Base-by-base conservation (phyloP, 2,113 vertebrate species). In the Xiphophorus maculatus region DNA sequence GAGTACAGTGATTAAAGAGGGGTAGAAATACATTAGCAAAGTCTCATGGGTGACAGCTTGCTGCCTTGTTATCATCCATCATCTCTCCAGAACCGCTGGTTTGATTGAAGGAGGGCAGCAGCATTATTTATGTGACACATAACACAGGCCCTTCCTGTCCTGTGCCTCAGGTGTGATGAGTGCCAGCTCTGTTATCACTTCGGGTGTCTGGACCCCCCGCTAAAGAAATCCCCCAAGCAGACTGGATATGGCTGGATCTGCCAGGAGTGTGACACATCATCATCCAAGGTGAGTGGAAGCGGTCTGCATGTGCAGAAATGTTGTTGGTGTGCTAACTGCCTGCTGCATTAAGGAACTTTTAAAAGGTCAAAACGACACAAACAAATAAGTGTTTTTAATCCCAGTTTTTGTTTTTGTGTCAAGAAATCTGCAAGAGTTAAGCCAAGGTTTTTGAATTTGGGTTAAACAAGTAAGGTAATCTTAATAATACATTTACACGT, bases 241-340 rank as follows among this genome's bases (percentile, higher is more conserved):
- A 97, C 97, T 8, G 98, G 97, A 69, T 99, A 99, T 76, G 98
- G 97, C 71, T 99, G 98, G 97, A 99, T 99, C 91, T 99, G 97
- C 94, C 97, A 99, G 88, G 97, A 99, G 78, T 99, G 98, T 93
- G 98, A 99, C 92, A 97, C 96, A 63, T 97, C 97, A 2, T 98
- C 97, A 79, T 99, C 97, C 76, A 98, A 98, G 96, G 98, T 99
- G 93, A 96, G 95, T 81, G n/a, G 29, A 51, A n/a, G 32, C 4
- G 35, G 58, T 63, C 32, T 33, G 70, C 28, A 66, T 62, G 35
- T 5, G 32, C 64, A 66, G 32, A 27, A 44, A 11, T 58, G 44
- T 19, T 19, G 5, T 48, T 17, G 17, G 15, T 48, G 17, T 48
- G 17, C 14, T 48, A 17, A 19, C 3, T 17, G 17, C 17, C 44